Conservation (phyloP, 2,888 invertebrate genomes). For the Meghimatium bilineatum region DNA sequence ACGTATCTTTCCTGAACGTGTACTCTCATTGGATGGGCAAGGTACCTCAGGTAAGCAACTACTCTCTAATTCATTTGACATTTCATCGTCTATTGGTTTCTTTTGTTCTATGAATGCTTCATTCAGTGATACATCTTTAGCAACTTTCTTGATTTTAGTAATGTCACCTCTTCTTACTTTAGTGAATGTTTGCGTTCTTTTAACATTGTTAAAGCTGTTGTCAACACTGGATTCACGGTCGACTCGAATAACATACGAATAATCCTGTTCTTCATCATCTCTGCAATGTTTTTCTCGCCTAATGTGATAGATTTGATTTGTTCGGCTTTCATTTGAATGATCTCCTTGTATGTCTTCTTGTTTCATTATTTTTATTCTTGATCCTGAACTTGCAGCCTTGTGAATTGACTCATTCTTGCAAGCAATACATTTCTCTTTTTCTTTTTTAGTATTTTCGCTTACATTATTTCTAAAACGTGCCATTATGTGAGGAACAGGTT, state of each 20-base stretch:
- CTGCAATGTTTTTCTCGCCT: not conserved
- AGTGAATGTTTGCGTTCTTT: too few relatives aligned
- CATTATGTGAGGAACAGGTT: not conserved
- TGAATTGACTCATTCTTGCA: too few relatives aligned
- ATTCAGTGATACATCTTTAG: too few relatives aligned
- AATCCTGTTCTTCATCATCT: not conserved
- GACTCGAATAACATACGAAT: slow-evolving; percentile 5
- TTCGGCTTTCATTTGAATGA: not conserved
- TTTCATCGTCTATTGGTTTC: not conserved
- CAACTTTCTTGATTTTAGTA: not conserved
- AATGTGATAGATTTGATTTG: not conserved
- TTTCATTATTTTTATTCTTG: not conserved
- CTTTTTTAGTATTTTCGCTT: not conserved
- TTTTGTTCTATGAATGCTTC: not conserved
- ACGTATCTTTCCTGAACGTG: not conserved
- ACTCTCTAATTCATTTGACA: not conserved
- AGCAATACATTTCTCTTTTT: not conserved
- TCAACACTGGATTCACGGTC: not conserved
- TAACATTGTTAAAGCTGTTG: not conserved
- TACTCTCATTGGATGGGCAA: too few relatives aligned
- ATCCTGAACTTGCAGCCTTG: not conserved
- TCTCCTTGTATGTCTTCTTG: not conserved
- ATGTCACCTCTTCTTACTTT: slow-evolving; percentile 20
- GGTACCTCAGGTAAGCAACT: too few relatives aligned
- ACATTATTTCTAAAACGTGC: not conserved